These are phyloP conservation scores for Oscheius myriophilus DNA, from an alignment of 2,888 invertebrate genomes.

Conservation along the genomic window DNA sequence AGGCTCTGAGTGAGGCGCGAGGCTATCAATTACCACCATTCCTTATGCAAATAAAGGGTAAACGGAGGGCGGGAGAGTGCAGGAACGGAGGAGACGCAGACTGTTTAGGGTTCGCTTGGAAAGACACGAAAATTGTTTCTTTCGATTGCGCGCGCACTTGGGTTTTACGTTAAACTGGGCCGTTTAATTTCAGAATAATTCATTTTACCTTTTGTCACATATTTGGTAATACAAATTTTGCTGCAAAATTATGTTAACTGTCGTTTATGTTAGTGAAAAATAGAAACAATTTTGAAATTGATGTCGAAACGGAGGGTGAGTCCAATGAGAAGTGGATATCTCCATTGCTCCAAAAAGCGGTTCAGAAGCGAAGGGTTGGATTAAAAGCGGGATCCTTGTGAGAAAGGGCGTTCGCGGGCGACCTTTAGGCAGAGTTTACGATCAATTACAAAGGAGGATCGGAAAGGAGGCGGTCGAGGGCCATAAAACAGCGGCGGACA, in stretches of 20 bases:
- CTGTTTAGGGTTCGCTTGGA: neutral
- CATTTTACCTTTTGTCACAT: neutral
- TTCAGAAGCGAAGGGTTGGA: neutral
- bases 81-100: constrained; percentile 8
- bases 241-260: neutral
- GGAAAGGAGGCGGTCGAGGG: constrained; percentile 14
- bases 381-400: neutral
- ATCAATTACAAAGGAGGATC: constrained; percentile 24
- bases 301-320: neutral
- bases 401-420: neutral
- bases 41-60: constrained; percentile 29
- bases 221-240: neutral
- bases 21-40: constrained; percentile 29
- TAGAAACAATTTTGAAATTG: neutral
- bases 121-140: neutral
- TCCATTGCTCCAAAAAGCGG: neutral
- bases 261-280: neutral
- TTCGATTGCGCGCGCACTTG: neutral
- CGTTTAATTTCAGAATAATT: constrained; percentile 7
- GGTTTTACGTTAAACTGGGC: too few relatives aligned
- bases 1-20: constrained; percentile 12
- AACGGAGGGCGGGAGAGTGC: constrained; percentile 7
- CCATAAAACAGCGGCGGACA: constrained; percentile 13
- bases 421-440: constrained; percentile 2
- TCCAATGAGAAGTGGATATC: neutral